Percentiles rank a stretch among this genome's conserved stretches.
Conservation (phyloP, 2,888 invertebrate genomes). For the Torymus aiolomorphi region DNA sequence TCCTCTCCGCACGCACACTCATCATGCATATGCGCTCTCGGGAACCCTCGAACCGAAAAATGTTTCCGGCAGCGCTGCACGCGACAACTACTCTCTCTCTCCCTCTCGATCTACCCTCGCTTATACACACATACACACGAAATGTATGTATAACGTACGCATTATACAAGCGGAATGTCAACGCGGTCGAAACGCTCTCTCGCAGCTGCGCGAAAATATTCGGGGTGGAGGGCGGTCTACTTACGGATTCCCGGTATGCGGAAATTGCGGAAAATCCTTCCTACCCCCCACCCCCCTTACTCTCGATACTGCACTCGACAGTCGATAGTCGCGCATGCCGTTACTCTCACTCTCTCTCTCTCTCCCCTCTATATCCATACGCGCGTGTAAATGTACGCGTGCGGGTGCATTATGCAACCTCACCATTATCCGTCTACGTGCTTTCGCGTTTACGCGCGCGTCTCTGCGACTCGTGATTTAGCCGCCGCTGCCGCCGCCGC, state of each 20-base stretch:
- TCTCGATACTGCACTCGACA: slow-evolving; percentile 44
- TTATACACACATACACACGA: too few species aligned
- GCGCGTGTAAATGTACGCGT: neutral
- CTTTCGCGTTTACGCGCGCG: slow-evolving; percentile 20
- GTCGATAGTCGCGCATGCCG: slow-evolving; percentile 36
- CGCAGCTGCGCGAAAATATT: slow-evolving; percentile 32
- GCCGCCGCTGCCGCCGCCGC: neutral
- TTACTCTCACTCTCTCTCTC: slow-evolving; percentile 32
- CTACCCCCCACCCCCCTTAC: neutral
- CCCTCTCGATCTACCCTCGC: too few species aligned
- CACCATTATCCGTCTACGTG: slow-evolving; percentile 52
- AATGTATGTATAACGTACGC: too few species aligned
- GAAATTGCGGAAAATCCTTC: slow-evolving; percentile 57
- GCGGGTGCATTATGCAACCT: slow-evolving; percentile 50
- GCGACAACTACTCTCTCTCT: too few species aligned
- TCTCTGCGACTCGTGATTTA: slow-evolving; percentile 38
- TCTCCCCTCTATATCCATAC: neutral
- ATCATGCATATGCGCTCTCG: too few species aligned
- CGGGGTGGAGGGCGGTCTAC: slow-evolving; percentile 23
- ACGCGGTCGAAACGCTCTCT: too few species aligned
- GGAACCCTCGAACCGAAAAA: too few species aligned
- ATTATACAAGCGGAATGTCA: too few species aligned
- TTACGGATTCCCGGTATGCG: slow-evolving; percentile 56
- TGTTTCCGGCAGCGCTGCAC: too few species aligned
- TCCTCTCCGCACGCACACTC: too few species aligned